A percentile compares a stretch with the other conserved stretches of the same genome.
Evolutionary conservation across 2,797 vertebrate genomes (phyloP).

Genomic region (Eulemur rubriventer): DNA sequence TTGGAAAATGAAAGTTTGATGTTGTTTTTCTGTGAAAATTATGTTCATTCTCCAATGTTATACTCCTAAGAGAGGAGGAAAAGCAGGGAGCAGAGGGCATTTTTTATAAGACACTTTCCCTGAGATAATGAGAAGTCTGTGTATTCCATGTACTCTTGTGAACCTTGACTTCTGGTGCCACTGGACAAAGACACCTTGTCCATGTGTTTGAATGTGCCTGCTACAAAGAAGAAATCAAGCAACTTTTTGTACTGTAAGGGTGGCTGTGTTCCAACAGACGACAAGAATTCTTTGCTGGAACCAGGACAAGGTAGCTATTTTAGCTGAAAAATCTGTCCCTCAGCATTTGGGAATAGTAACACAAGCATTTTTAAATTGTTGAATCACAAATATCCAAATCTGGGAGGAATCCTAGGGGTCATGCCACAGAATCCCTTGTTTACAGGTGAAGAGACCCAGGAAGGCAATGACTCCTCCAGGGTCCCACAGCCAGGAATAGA

Average conservation of each 20-base stretch:
- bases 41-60: not conserved
- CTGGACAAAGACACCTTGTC: not conserved
- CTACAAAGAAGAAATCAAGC: not conserved
- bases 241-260: not conserved
- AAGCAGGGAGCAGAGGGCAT: not conserved
- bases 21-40: constrained; percentile 52
- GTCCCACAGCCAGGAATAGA: not conserved
- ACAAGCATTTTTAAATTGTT: not conserved
- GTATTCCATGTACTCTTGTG: not conserved
- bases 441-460: not conserved
- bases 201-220: not conserved
- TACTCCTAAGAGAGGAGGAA: not conserved
- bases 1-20: constrained; percentile 73
- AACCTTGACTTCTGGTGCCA: not conserved
- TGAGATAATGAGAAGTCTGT: not conserved
- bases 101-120: not conserved
- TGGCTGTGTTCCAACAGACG: not conserved
- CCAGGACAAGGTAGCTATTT: not conserved
- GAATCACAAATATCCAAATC: not conserved
- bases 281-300: not conserved
- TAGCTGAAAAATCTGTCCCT: not conserved
- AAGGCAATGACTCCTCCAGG: not conserved
- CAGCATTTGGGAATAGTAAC: not conserved
- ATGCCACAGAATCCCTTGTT: not conserved
- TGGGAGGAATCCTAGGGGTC: not conserved